phyloP scores from a whole-genome alignment of 2,797 vertebrate species.

The Epinephelus malabaricus region DNA sequence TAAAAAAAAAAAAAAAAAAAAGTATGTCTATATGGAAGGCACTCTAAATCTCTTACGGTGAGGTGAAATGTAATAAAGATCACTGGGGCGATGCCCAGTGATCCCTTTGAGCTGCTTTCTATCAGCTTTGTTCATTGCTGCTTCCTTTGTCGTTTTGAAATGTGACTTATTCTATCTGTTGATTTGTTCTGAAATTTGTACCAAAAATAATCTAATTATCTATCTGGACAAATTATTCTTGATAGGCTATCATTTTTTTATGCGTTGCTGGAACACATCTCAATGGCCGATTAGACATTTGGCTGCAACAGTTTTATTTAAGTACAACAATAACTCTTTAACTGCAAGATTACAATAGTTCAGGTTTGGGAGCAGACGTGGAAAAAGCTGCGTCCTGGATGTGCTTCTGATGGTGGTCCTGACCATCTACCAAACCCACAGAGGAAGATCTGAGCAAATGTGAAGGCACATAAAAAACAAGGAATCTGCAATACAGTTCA shows the following conservation, averaged over 20 bases:
- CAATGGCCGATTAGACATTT: not conserved
- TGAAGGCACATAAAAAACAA: not conserved
- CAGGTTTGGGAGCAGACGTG: not conserved
- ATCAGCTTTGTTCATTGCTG: slow-evolving; percentile 18
- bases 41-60: slow-evolving; percentile 3
- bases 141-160: slow-evolving; percentile 6
- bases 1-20: too few species aligned
- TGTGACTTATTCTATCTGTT: slow-evolving; percentile 3
- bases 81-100: not conserved
- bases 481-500: slow-evolving; percentile 3
- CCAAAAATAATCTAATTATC: not conserved
- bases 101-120: slow-evolving; percentile 32
- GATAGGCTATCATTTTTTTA: not conserved
- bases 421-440: not conserved
- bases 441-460: not conserved
- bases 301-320: not conserved
- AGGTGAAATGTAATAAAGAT: slow-evolving; percentile 45
- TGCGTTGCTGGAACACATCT: not conserved
- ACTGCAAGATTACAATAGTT: not conserved
- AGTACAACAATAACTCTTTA: not conserved
- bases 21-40: too few species aligned
- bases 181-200: not conserved
- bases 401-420: not conserved
- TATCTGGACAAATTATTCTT: not conserved
- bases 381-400: not conserved